phyloP scores from a whole-genome alignment of 2,113 vertebrate species.

The Crotalus viridis region DNA sequence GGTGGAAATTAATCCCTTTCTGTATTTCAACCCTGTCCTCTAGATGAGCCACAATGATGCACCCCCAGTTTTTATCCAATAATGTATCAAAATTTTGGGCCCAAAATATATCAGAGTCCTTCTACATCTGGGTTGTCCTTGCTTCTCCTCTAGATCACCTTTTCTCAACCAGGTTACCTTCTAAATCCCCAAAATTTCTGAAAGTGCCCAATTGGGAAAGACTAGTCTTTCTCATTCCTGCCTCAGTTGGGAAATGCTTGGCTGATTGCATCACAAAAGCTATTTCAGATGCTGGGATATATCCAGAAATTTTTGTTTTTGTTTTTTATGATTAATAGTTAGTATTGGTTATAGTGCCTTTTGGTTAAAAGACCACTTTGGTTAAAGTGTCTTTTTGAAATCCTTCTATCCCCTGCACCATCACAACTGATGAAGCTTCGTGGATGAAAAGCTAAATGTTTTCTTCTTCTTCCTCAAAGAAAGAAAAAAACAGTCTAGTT shows the following conservation, averaged over 20 bases:
- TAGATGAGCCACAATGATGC: not conserved
- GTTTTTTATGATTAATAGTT: not conserved
- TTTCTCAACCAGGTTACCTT: not conserved
- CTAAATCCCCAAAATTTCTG: not conserved
- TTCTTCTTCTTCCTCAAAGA: not conserved
- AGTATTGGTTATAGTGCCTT: not conserved
- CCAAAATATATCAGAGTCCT: not conserved
- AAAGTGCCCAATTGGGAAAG: not conserved
- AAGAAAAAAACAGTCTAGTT: not conserved
- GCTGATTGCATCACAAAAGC: not conserved
- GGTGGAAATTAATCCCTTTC: not conserved
- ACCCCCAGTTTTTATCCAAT: not conserved
- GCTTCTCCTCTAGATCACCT: not conserved
- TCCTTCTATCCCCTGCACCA: not conserved
- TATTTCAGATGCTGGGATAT: not conserved
- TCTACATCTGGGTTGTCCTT: not conserved
- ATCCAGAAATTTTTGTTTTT: not conserved
- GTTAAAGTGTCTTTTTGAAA: not conserved
- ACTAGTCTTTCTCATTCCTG: not conserved
- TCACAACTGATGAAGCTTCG: not conserved
- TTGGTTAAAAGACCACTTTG: not conserved
- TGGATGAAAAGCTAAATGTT: not conserved
- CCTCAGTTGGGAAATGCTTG: not conserved
- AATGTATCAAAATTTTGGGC: not conserved
- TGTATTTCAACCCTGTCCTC: not conserved